Evolutionary conservation across 2,797 vertebrate genomes (phyloP).

Genomic region (Acrossocheilus fasciatus): DNA sequence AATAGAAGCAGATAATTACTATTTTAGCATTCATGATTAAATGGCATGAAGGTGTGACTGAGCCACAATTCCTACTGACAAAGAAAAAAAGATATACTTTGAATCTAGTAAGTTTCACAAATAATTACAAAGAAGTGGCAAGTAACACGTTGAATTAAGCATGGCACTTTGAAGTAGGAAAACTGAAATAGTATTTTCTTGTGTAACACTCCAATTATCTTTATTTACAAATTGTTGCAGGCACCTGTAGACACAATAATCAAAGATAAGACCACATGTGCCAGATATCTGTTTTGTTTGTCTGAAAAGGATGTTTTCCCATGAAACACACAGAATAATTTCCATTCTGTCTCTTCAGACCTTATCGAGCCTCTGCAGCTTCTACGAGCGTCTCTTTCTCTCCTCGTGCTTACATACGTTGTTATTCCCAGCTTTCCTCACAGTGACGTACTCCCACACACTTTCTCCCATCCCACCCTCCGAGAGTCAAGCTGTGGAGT

Average conservation of each 20-base stretch:
- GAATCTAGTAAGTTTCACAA: background rate
- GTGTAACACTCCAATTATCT: background rate
- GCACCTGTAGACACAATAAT: background rate
- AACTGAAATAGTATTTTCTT: background rate
- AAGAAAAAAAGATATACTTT: background rate
- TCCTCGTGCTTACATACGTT: conserved; percentile 3
- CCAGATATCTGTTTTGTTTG: background rate
- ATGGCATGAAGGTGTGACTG: background rate
- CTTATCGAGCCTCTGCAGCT: conserved; percentile 19
- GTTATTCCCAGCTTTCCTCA: conserved; percentile 43
- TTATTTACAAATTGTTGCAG: no score
- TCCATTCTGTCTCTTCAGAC: background rate
- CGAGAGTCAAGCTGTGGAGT: background rate
- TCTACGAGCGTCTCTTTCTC: background rate
- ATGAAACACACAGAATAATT: background rate
- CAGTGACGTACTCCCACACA: background rate
- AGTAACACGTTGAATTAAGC: background rate
- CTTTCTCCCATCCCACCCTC: background rate
- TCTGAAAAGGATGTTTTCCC: background rate
- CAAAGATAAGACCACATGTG: background rate
- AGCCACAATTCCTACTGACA: background rate
- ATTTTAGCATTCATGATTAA: background rate
- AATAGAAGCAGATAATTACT: background rate
- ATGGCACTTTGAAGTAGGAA: background rate
- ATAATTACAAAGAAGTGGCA: background rate